Evolutionary conservation across 2,888 invertebrate genomes (phyloP), one percentile per base, ranked within the genome.

Genomic region (Sicus ferrugineus): DNA sequence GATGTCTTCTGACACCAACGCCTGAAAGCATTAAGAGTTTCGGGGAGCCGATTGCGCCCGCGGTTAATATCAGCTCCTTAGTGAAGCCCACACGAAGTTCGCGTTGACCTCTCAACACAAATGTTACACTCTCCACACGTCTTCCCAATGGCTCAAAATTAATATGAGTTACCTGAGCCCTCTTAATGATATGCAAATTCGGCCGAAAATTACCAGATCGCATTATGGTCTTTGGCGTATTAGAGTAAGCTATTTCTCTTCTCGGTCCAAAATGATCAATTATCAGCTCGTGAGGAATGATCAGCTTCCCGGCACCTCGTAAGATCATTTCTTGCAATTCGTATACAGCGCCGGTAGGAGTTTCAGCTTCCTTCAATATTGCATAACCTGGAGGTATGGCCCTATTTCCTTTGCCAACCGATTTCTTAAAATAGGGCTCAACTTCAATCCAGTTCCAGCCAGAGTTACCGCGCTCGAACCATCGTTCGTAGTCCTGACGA

Each of bases 371-470:
- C 73, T 86, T 84, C 0, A 89, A 78, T 11, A 82, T 81, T 31
- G 89, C 74, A 26, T 85, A 86, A 2, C 77, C 76, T 54, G 62
- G 48, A 14, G 72, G 70, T 14, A 75, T 64, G 9, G 31, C 31
- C 34, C 74, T 72, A 30, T 71, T 74, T 11, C 52, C 70, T 19
- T 70, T 69, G 3, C 26, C 52, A 28, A 72, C 86, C 0, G 93
- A 93, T 82, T 94, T 94, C 80, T 90, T 90, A 80, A 94, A 94
- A 81, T 93, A 94, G 0, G 90, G 90, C 46, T 93, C 82, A 0
- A 93, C 88, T 73, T 92, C 90, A 48, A 92, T 88, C 83, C 89
- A 94, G 1, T 91, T 85, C 92, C 91, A 92, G 0, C 90, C 87
- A 0, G 79, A 70, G 77, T 89, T 90, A 0, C 91, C 91, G 23